Evolutionary conservation across 2,113 vertebrate species (phyloP), one percentile per base, ranked within the genome.

Genomic region (Saccopteryx bilineata): DNA sequence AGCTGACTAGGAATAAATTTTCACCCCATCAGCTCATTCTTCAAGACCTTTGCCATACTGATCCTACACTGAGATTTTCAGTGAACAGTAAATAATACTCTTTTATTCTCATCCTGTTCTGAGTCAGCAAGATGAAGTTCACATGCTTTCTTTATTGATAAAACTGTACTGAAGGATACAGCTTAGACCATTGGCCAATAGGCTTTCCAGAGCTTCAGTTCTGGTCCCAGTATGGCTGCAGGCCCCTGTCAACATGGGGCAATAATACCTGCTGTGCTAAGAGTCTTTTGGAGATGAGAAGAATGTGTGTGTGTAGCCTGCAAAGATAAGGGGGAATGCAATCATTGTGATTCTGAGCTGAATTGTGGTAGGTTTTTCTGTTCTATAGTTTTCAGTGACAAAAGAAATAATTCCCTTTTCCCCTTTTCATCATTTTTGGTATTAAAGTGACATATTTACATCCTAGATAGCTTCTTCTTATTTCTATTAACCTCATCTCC

Each of bases 331-430:
- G 14, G 52, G 31, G 39, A 69, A 69, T 58, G 1, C 13, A 63
- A 33, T n/a, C 75, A 54, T 39, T 58, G 18, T 75, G 75, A 87
- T 31, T 61, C 8, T 46, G 83, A 60, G 65, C 39, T 90, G 69
- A 79, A 83, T 69, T 87, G 71, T 31, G 5, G 58, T 66, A 75
- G 26, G 13, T 19, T 63, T 75, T 92, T 90, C 26, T 90, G 5
- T 82, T 72, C 54, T 90, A 50, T 13, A 31, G 24, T 56, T 93
- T 95, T 96, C 54, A 88, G 50, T 92, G 85, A 82, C 61, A 95
- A 71, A 54, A 46, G 28, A 75, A 68, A 79, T 78, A 81, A 74
- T 78, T 75, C 48, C 15, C 60, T 60, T 56, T 1, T 31, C 26
- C 10, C 11, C 9, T 91, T 93, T 75, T 24, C 69, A 31, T 80